phyloP scores from a whole-genome alignment of 2,888 invertebrate species.

The Caprella mutica region DNA sequence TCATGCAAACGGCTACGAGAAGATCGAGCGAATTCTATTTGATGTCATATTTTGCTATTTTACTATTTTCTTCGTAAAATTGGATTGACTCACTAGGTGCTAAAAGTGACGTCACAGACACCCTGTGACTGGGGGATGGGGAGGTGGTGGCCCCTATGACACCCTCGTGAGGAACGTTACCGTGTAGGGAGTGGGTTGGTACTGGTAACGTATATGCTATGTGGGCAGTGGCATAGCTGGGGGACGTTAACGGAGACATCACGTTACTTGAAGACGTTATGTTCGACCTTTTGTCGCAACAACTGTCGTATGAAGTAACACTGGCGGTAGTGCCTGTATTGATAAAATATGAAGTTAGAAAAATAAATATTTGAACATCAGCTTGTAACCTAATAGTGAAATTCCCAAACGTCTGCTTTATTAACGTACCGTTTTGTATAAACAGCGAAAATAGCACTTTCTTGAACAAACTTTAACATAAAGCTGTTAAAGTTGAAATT shows the following conservation, averaged over 20 bases:
- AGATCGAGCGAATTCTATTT: no score
- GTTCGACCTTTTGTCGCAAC: slow-evolving; percentile 22
- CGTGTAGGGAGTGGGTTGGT: slow-evolving; percentile 10
- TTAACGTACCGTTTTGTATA: no score
- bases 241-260: slow-evolving; percentile 25
- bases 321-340: slow-evolving; percentile 28
- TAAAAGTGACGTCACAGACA: slow-evolving; percentile 18
- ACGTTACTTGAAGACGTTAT: slow-evolving; percentile 28
- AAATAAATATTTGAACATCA: no score
- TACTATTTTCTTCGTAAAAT: no score
- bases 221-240: slow-evolving; percentile 19
- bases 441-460: no score
- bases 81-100: slow-evolving; percentile 16
- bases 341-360: no score
- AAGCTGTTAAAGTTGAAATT: no score
- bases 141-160: slow-evolving; percentile 10
- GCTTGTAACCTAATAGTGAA: no score
- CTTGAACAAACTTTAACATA: no score
- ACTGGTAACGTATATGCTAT: slow-evolving; percentile 30
- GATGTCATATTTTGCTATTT: no score
- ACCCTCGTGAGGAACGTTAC: neutral
- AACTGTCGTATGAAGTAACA: slow-evolving; percentile 31
- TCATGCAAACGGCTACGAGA: no score
- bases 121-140: slow-evolving; percentile 24
- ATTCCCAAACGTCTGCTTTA: no score